Conservation (phyloP, 2,113 vertebrate species). For the Diadophis punctatus region DNA sequence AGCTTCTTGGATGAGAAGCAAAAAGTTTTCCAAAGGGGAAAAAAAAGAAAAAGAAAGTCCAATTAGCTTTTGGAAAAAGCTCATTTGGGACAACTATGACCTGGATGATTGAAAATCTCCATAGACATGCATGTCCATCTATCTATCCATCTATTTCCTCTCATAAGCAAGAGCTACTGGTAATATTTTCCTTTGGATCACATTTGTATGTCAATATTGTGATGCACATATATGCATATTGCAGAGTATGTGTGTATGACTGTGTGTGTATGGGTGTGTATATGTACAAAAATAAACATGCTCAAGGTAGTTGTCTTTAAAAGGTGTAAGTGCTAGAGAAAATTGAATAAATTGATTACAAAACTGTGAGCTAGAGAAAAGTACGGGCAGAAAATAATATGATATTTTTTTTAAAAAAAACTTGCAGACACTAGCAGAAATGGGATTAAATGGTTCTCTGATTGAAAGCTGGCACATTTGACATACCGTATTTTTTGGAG, state of each 20-base stretch:
- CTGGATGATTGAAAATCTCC: no score
- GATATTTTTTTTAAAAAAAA: background rate
- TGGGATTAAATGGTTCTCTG: background rate
- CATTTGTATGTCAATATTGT: background rate
- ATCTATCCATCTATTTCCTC: no score
- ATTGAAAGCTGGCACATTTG: background rate
- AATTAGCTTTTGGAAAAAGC: background rate
- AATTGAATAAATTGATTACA: background rate
- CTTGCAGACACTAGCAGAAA: background rate
- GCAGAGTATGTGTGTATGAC: background rate
- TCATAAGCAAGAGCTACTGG: background rate
- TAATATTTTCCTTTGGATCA: background rate
- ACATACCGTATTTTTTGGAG: no score
- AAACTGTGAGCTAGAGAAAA: background rate
- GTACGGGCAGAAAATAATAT: background rate
- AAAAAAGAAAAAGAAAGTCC: background rate
- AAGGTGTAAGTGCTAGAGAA: background rate
- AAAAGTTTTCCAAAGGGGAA: no score
- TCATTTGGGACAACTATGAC: background rate
- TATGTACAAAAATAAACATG: background rate
- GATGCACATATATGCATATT: background rate
- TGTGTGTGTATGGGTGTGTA: background rate
- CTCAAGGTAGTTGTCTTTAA: background rate
- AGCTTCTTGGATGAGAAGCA: no score
- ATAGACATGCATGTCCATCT: no score